Conservation (phyloP, 2,888 invertebrate genomes). For the Mesodorylaimus sp. region DNA sequence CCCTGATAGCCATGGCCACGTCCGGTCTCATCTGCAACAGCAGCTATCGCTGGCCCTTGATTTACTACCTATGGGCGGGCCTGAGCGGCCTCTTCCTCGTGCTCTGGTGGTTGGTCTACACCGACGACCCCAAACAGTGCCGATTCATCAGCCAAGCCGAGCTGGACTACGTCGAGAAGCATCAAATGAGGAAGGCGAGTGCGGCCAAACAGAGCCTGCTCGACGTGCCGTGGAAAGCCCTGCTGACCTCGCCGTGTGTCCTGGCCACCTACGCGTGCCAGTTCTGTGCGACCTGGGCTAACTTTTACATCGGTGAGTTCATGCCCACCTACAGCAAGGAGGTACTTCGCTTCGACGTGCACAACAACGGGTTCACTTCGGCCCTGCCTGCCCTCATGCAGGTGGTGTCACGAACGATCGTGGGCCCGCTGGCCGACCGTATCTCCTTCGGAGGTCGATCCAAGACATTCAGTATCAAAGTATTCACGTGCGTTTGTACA, state of each 20-base stretch:
- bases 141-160: background rate
- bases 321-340: conserved; percentile 22
- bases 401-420: no score
- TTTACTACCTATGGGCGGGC: conserved; percentile 9
- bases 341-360: conserved; percentile 12
- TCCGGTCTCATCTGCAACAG: no score
- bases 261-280: conserved; percentile 1
- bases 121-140: background rate
- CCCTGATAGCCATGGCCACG: no score
- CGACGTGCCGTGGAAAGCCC: conserved; percentile 13
- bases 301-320: conserved; percentile 18
- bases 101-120: background rate
- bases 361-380: conserved; percentile 1
- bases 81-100: no score
- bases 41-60: conserved; percentile 13
- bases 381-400: conserved; percentile 7
- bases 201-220: no score
- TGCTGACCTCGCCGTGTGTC: conserved; percentile 12
- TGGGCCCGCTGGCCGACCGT: no score
- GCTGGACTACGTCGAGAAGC: background rate
- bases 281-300: conserved; percentile 11
- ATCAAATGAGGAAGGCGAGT: conserved; percentile 1
- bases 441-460: no score
- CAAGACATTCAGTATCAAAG: no score
- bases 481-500: no score